Evolutionary conservation across 2,113 vertebrate genomes (phyloP), one percentile per base, ranked within the genome.

Genomic region (Redunca redunca): DNA sequence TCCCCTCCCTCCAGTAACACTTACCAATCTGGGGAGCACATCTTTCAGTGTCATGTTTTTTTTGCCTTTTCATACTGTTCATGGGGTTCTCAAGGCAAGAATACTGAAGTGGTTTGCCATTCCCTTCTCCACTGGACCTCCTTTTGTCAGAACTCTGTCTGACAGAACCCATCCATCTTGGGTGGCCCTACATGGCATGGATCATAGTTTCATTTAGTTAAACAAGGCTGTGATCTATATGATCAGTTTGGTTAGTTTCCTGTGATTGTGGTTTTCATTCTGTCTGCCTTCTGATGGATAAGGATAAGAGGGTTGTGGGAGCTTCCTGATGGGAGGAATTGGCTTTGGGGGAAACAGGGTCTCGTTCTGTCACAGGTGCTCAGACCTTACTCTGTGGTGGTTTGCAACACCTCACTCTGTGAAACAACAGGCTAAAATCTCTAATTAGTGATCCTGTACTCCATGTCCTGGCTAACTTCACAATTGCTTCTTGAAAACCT

Each of bases 71-170:
- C 33, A 36, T 67, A 2, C 33, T 36, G 33, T 67, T 67, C 64
- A 36, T 36, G 64, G n/a, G 17, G 33, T 67, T 67, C 17, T 36
- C 64, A 71, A 71, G 64, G 8, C 64, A 21, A 36, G n/a, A 71
- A 71, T 11, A 71, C 17, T 71, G n/a, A 36, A 36, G 17, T 21
- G 17, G n/a, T 36, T 36, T 71, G n/a, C 7, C 19, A 71, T 36
- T 21, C n/a, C 64, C 1, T 71, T 71, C 17, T 71, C 64, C 64
- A 71, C 0, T 71, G 9, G 9, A 71, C 17, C 9, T 21, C 0
- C 0, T 21, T 71, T 36, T 36, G n/a, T 36, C 64, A 71, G 64
- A 36, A 71, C 64, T 67, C 64, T 71, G 28, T 62, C 58, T 62
- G 58, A 30, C 28, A 62, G 19, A 19, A 36, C 64, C 64, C n/a